Evolutionary conservation across 2,888 invertebrate genomes (phyloP).

Genomic region (Polia nebulosa): DNA sequence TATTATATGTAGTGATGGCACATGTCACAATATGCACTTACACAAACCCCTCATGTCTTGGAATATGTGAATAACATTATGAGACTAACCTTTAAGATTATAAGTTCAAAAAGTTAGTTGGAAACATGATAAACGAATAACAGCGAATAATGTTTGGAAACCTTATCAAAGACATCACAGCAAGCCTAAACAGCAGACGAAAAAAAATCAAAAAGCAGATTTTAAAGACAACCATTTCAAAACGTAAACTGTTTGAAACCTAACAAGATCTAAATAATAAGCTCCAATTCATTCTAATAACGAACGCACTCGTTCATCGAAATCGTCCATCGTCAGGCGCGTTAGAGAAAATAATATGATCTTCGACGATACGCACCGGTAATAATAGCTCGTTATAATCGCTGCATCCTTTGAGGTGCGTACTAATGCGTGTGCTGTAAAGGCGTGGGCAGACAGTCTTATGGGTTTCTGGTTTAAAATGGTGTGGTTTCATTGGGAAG

Average conservation of each 20-base stretch:
- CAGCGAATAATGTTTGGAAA: neutral
- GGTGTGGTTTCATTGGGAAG: neutral
- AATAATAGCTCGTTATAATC: slow-evolving; percentile 63
- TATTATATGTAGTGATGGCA: neutral
- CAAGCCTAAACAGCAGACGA: too few relatives aligned
- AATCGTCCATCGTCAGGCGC: slow-evolving; percentile 40
- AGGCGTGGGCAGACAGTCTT: slow-evolving; percentile 27
- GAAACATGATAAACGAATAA: neutral
- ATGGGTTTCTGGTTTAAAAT: neutral
- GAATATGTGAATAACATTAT: slow-evolving; percentile 13
- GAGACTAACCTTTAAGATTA: neutral
- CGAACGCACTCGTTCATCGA: slow-evolving; percentile 40
- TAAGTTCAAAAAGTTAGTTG: neutral
- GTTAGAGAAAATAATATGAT: slow-evolving; percentile 69
- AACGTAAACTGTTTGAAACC: too few relatives aligned
- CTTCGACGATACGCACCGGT: slow-evolving; percentile 58
- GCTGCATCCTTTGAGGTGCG: slow-evolving; percentile 57
- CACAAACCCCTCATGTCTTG: neutral
- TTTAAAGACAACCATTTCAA: neutral
- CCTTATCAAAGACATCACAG: neutral
- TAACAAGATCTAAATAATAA: slow-evolving; percentile 49
- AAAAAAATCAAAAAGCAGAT: too few relatives aligned
- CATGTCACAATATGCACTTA: neutral
- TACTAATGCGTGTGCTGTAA: slow-evolving; percentile 46
- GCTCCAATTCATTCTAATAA: slow-evolving; percentile 41